These are phyloP conservation scores for Regulus satrapa DNA, from an alignment of 2,113 vertebrate species.

Conservation along the genomic window DNA sequence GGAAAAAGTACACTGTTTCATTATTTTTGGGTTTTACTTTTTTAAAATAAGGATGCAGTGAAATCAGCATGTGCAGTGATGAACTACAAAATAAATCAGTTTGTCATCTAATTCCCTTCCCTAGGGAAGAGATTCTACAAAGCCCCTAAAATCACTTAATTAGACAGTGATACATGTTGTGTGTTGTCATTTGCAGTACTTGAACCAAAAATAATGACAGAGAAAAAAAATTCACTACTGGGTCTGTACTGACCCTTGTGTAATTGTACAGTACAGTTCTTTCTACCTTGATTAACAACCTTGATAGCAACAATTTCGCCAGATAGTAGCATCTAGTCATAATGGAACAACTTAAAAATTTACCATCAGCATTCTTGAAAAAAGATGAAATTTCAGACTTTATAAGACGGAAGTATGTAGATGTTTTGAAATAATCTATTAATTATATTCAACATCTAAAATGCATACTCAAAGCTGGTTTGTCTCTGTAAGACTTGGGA, in stretches of 20 bases:
- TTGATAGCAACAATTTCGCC: background rate
- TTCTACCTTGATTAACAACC: slow-evolving; percentile 21
- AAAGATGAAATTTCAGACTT: background rate
- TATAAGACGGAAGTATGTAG: background rate
- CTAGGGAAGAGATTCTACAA: background rate
- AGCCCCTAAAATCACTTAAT: background rate
- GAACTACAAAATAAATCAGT: background rate
- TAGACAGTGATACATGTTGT: background rate
- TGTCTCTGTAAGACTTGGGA: background rate
- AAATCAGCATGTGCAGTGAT: background rate
- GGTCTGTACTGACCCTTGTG: background rate
- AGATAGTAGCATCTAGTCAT: background rate
- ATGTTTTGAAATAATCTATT: background rate
- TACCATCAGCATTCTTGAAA: background rate
- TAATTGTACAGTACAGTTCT: background rate
- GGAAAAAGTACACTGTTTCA: background rate
- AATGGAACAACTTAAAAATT: background rate
- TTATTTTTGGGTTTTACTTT: background rate
- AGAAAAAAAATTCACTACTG: background rate
- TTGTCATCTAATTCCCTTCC: background rate
- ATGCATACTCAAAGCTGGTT: background rate
- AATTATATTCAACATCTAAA: background rate
- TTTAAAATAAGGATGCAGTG: background rate
- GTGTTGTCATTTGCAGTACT: background rate
- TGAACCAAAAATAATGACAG: background rate